Evolutionary conservation across 2,888 invertebrate genomes (phyloP).

Genomic region (Lysandra bellargus): DNA sequence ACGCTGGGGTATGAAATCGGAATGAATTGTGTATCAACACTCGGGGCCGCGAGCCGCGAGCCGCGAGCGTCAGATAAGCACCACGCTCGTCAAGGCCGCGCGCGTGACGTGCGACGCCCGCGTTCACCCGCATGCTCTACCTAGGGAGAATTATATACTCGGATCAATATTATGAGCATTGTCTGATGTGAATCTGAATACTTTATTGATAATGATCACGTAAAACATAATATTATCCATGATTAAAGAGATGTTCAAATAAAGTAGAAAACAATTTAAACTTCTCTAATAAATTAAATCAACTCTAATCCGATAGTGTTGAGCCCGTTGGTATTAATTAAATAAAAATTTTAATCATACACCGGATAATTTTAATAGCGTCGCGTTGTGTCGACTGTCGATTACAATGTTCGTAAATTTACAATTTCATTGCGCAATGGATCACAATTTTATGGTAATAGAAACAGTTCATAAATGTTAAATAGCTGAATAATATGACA

Average conservation of each 20-base stretch:
- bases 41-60: conserved; percentile 40
- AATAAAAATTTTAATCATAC: too few species aligned
- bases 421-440: background rate
- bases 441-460: background rate
- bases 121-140: conserved; percentile 57
- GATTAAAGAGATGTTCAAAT: too few species aligned
- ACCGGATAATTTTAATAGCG: background rate
- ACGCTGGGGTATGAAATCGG: conserved; percentile 51
- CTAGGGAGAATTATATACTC: conserved; percentile 45
- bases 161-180: conserved; percentile 27
- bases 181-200: background rate
- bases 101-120: conserved; percentile 62
- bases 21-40: conserved; percentile 54
- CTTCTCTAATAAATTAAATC: background rate
- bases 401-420: background rate
- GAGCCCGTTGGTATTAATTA: too few species aligned
- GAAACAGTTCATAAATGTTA: conserved; percentile 1
- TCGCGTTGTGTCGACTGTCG: background rate
- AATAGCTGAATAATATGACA: background rate
- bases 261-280: background rate
- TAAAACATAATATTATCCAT: too few species aligned
- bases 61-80: conserved; percentile 65
- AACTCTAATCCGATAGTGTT: too few species aligned
- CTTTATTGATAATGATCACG: background rate
- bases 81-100: conserved; percentile 61